Base-by-base conservation (phyloP, 2,797 vertebrate genomes). In the Sitta carolinensis region DNA sequence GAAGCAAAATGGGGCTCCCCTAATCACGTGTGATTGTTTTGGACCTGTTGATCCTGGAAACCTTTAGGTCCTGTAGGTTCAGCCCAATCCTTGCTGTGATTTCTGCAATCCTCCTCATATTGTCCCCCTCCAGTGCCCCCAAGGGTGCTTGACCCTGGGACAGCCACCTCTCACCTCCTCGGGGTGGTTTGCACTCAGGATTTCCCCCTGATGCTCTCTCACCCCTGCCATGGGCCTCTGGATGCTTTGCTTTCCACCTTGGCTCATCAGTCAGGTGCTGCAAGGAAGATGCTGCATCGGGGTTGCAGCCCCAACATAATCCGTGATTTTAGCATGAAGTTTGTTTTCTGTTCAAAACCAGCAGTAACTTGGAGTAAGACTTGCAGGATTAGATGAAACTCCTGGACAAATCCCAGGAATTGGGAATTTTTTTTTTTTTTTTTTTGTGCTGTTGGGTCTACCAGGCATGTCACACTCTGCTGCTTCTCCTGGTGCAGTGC, bases 11-110 rank as follows among this genome's bases (percentile, higher is more conserved):
- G 0, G 7, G 36, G 18, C 7, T 86, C 2, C 5, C 7, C 25
- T 15, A 16, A 47, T 3, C 7, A 7, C 0, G 0, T 5, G 15
- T 20, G 38, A 36, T 25, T 47, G 14, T 40, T 91, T 64, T 47
- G 48, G 68, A 34, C 9, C 61, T 11, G 12, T 1, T 51, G 43
- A 57, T 26, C 10, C 16, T 70, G 36, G 17, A 62, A 85, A 21
- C 3, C 5, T 26, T 32, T 3, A 13, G 12, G 16, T 73, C 26
- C 19, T 47, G 42, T 5, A 25, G 34, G 23, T 58, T 62, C 61
- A 67, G 1, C 7, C n/a, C 29, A 6, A 3, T 69, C 26, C 29
- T 80, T 72, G 25, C 67, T 83, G 3, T 20, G 52, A 17, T 5
- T 64, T 15, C 20, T 78, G 36, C 47, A 23, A 0, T 62, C 29